phyloP scores from a whole-genome alignment of 1,140 invertebrate species.

The Papilio machaon region DNA sequence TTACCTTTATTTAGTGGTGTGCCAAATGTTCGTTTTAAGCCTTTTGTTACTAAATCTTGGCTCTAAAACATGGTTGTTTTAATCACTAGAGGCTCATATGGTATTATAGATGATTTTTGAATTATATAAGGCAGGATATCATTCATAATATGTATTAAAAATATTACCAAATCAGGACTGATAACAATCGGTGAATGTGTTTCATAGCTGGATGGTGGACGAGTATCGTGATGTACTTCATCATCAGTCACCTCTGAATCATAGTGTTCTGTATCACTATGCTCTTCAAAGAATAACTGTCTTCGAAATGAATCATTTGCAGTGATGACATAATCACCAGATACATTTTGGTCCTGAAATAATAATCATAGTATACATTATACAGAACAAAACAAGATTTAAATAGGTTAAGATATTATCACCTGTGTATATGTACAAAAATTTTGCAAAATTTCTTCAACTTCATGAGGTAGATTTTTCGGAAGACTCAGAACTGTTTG shows the following conservation, averaged over 20 bases:
- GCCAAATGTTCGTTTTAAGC: constrained; percentile 74
- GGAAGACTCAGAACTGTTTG: constrained; percentile 84
- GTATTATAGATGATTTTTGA: too few relatives aligned
- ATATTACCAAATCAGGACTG: constrained; percentile 71
- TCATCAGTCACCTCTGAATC: constrained; percentile 77
- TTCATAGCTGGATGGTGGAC: constrained; percentile 64
- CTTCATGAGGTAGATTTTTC: constrained; percentile 81
- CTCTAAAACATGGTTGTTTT: constrained; percentile 51
- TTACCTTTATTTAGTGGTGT: constrained; percentile 61
- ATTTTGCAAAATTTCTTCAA: constrained; percentile 84
- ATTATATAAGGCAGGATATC: too few relatives aligned
- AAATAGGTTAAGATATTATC: background rate
- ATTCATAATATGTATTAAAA: background rate
- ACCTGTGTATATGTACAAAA: constrained; percentile 84
- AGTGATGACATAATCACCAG: constrained; percentile 37
- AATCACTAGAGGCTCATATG: too few relatives aligned
- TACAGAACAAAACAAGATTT: background rate
- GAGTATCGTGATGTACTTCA: constrained; percentile 58
- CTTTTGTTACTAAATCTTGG: constrained; percentile 61
- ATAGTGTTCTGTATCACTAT: constrained; percentile 71
- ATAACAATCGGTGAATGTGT: constrained; percentile 64
- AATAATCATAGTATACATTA: constrained; percentile 23
- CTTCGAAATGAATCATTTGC: constrained; percentile 45
- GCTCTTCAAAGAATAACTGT: constrained; percentile 75
- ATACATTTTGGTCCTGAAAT: constrained; percentile 71